Evolutionary conservation across 2,797 vertebrate genomes (phyloP).

Genomic region (Leptoclinus maculatus): DNA sequence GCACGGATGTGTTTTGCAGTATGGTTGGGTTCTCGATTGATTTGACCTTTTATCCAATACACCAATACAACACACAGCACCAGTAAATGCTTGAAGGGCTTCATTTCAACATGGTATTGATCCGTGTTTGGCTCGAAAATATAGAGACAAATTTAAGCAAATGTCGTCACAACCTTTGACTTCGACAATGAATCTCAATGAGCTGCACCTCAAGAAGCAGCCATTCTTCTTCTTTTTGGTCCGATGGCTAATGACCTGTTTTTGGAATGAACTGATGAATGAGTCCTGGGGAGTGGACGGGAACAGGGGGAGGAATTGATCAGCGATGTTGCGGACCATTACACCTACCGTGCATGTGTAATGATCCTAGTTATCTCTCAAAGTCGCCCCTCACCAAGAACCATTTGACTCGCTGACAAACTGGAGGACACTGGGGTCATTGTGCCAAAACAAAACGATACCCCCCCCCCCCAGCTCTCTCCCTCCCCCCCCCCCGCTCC

Average conservation of each 20-base stretch:
- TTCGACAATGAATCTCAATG: background rate
- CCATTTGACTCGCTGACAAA: slow-evolving; percentile 53
- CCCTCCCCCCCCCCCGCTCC: slow-evolving; percentile 12
- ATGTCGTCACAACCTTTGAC: background rate
- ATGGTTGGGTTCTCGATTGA: slow-evolving; percentile 1
- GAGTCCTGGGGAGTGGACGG: background rate
- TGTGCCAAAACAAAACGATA: slow-evolving; percentile 66
- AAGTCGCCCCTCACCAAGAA: slow-evolving; percentile 29
- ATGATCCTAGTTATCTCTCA: slow-evolving; percentile 65
- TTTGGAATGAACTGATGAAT: slow-evolving; percentile 2
- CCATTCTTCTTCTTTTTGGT: background rate
- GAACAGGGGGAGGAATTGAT: slow-evolving; percentile 48
- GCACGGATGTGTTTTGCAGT: background rate
- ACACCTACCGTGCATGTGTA: slow-evolving; percentile 64
- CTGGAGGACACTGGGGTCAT: slow-evolving; percentile 71
- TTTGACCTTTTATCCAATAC: slow-evolving; percentile 42
- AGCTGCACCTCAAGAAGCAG: background rate
- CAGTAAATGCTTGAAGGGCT: slow-evolving; percentile 2
- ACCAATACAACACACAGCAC: slow-evolving; percentile 2
- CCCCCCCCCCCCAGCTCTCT: slow-evolving; percentile 22
- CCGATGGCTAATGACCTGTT: background rate
- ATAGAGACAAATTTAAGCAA: background rate
- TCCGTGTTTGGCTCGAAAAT: background rate
- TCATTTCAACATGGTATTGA: slow-evolving; percentile 32
- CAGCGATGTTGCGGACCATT: slow-evolving; percentile 52